A percentile compares a stretch with the other conserved stretches of the same genome.
These are phyloP conservation scores for cattle (Bos taurus) DNA, from an alignment of 2,113 vertebrate species.

Conservation along the genomic window DNA sequence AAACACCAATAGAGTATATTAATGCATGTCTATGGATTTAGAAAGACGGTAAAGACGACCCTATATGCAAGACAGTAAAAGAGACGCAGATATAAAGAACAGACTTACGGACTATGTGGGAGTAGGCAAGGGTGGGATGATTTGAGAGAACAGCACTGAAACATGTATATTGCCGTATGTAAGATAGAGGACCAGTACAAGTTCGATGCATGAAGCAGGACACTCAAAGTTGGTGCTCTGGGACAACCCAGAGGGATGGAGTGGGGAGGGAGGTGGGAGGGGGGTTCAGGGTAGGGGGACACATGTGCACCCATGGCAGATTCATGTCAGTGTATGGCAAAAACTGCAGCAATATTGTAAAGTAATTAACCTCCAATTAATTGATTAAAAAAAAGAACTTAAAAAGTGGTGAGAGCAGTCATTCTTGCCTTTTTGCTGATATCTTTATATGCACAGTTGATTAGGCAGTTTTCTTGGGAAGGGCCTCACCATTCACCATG, in stretches of 20 bases:
- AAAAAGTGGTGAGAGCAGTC: not conserved
- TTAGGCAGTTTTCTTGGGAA: not conserved
- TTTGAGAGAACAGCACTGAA: not conserved
- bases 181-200: not conserved
- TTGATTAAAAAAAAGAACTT: not conserved
- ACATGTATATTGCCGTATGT: not conserved
- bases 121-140: not conserved
- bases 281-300: not conserved
- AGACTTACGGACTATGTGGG: not conserved
- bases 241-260: not conserved
- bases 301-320: not conserved
- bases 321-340: not conserved
- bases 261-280: not conserved
- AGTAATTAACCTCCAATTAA: not conserved
- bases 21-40: not conserved
- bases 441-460: not conserved
- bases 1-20: not conserved
- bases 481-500: not conserved
- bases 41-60: not conserved
- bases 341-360: fast-evolving
- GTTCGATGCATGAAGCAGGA: not conserved
- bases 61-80: not conserved
- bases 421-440: not conserved
- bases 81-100: not conserved
- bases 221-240: not conserved